phyloP scores from a whole-genome alignment of 1,140 invertebrate genomes.

The Drosophila murphyi region DNA sequence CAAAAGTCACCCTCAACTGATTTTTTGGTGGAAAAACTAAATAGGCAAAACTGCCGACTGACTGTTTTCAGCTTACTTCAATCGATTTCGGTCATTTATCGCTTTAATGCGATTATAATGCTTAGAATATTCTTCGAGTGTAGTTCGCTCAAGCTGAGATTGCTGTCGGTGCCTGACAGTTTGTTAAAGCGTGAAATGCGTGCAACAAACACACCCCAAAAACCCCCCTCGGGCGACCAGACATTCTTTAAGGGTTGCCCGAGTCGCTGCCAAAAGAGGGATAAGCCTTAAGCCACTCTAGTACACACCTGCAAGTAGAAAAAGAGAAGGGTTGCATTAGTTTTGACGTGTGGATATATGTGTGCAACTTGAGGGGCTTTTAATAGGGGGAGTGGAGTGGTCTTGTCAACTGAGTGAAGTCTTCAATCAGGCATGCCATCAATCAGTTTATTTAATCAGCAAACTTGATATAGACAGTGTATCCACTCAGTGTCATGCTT shows the following conservation, averaged over 20 bases:
- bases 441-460: conserved; percentile 67
- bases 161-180: conserved; percentile 44
- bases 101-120: conserved; percentile 80
- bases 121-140: conserved; percentile 58
- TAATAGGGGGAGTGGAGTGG: too few species aligned
- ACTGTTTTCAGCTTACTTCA: conserved; percentile 7
- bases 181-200: conserved; percentile 73
- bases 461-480: conserved; percentile 16
- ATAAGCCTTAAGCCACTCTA: conserved; percentile 54
- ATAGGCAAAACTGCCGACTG: conserved; percentile 67
- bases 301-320: conserved; percentile 77
- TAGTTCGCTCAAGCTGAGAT: conserved; percentile 58
- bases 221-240: background rate
- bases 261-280: conserved; percentile 1
- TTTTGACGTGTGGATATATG: conserved; percentile 34
- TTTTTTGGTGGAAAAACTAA: conserved; percentile 61
- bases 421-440: conserved; percentile 75
- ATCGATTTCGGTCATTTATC: conserved; percentile 79
- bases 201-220: conserved; percentile 48
- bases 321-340: conserved; percentile 71
- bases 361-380: background rate
- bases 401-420: conserved; percentile 53
- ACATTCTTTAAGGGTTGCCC: conserved; percentile 46
- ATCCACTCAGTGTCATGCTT: conserved; percentile 1
- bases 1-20: conserved; percentile 69